A percentile compares a stretch with the other conserved stretches of the same genome.
Evolutionary conservation across 2,113 vertebrate genomes (phyloP).

Genomic region (Dipodomys spectabilis): DNA sequence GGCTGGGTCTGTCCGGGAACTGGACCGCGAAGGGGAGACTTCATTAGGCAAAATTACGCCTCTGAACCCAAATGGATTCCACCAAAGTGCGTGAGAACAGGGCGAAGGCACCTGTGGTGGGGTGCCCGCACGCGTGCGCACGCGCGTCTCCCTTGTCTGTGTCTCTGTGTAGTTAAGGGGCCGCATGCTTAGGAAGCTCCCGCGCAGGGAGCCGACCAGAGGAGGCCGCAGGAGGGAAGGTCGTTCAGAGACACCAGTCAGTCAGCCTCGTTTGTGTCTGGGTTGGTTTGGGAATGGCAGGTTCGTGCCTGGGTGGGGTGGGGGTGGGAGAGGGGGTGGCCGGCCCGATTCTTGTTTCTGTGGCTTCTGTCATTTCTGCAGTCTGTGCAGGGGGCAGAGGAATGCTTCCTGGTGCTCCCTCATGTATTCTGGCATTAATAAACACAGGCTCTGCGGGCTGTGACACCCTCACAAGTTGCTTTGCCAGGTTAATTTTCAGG

Average conservation of each 20-base stretch:
- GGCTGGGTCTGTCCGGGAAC: slow-evolving; percentile 90
- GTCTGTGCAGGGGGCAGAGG: slow-evolving; percentile 27
- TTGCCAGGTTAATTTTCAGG: slow-evolving; percentile 28
- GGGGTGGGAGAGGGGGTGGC: neutral
- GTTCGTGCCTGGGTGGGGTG: neutral
- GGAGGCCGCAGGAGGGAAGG: neutral
- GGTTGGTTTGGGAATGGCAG: slow-evolving; percentile 36
- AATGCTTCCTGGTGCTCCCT: slow-evolving; percentile 16
- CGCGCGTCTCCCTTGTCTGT: neutral
- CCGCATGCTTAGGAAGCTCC: neutral
- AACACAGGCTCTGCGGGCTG: slow-evolving; percentile 60
- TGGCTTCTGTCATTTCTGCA: neutral
- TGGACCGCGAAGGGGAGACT: slow-evolving; percentile 92
- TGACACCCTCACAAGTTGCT: slow-evolving; percentile 57
- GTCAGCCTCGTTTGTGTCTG: neutral
- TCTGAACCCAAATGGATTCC: slow-evolving; percentile 92
- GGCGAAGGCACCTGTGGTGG: too few relatives aligned
- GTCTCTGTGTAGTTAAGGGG: too few relatives aligned
- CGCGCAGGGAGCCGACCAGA: neutral
- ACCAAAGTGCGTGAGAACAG: slow-evolving; percentile 73
- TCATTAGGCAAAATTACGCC: slow-evolving; percentile 91
- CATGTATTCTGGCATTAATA: slow-evolving; percentile 64
- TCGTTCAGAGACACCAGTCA: too few relatives aligned
- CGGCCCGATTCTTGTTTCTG: slow-evolving; percentile 13
- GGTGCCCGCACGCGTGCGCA: neutral